A percentile compares a stretch with the other conserved stretches of the same genome.
Evolutionary conservation across 1,140 invertebrate species (phyloP).

Genomic region (Tetraneura akinire): DNA sequence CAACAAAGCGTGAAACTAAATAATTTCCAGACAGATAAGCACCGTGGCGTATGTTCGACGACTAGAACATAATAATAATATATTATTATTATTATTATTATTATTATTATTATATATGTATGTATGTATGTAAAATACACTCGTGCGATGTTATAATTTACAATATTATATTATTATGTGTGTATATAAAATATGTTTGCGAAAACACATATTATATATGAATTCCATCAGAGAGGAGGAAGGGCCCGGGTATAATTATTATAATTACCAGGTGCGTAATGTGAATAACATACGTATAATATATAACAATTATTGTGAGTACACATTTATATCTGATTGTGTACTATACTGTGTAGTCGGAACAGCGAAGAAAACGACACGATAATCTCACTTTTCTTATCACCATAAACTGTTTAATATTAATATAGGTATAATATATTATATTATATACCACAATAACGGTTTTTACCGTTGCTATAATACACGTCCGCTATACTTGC

Average conservation of each 20-base stretch:
- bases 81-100: too few species aligned
- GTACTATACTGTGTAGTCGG: neutral
- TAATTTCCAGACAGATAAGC: constrained; percentile 15
- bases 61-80: neutral
- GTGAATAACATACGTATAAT: neutral
- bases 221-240: too few species aligned
- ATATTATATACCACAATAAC: too few species aligned
- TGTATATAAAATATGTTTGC: neutral
- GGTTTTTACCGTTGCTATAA: neutral
- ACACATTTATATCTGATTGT: neutral
- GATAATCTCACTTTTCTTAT: neutral
- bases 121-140: too few species aligned
- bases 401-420: too few species aligned
- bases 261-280: neutral
- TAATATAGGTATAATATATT: neutral
- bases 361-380: neutral
- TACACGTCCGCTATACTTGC: too few species aligned
- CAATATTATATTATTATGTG: too few species aligned
- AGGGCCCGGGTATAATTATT: too few species aligned
- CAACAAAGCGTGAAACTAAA: neutral
- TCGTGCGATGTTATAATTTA: too few species aligned
- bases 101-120: too few species aligned
- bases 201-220: neutral
- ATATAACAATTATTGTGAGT: neutral
- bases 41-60: constrained; percentile 1